Evolutionary conservation across 2,797 vertebrate species (phyloP), one percentile per base, ranked within the genome.

Genomic region (Nyctalus aviator): DNA sequence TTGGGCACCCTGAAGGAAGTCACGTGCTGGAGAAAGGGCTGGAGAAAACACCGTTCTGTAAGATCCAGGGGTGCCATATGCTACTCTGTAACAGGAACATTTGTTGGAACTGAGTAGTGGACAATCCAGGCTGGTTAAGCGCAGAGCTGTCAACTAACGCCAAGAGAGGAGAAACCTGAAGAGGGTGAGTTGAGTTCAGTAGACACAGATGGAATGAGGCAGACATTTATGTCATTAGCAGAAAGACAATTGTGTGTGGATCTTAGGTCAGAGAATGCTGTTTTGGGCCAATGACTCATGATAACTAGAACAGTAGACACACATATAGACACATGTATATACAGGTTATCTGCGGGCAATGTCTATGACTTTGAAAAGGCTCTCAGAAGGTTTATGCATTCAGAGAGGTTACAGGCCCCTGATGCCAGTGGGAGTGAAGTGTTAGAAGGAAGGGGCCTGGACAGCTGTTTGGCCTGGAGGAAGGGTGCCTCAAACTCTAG

Each of bases 401-500:
- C 17, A 69, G 64, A 73, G 59, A 53, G 8, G 18, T 41, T 59
- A 27, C 7, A 9, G 14, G 25, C 57, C 21, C 17, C 20, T 4
- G 17, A n/a, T 41, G 13, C 15, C 37, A 41, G 10, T 50, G 41
- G 37, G 17, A 83, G 1, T 44, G 27, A 84, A 15, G 12, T n/a
- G 12, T 5, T 27, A 8, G n/a, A 17, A 90, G 48, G 23, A 50
- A 87, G 50, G 17, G 1, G 30, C 37, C 66, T 9, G 8, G 18
- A 76, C 1, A 20, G 30, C 12, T 78, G 10, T n/a, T n/a, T 25
- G 20, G 2, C 25, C 46, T 64, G 25, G 0, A 37, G 9, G 13
- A 21, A 53, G n/a, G 13, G 6, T 7, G 0, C 30, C 0, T 64
- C 6, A 25, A 8, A 32, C 32, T 6, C n/a, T 7, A 0, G 14